Evolutionary conservation across 2,888 invertebrate species (phyloP).

Genomic region (Pemphredon lugubris): DNA sequence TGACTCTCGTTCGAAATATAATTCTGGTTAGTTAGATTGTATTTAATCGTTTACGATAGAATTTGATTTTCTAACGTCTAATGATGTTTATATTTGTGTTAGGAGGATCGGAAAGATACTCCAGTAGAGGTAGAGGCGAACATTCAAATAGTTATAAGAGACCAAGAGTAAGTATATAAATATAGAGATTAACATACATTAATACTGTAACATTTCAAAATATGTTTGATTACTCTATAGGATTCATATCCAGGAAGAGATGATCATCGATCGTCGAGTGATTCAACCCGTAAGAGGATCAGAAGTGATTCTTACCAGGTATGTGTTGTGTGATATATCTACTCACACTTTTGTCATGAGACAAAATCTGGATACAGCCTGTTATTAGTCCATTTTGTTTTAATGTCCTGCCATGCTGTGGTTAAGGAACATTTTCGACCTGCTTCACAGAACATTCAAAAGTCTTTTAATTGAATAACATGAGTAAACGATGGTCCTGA

Average conservation of each 20-base stretch:
- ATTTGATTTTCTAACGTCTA: no score
- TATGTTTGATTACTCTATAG: conserved; percentile 53
- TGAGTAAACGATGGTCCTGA: conserved; percentile 59
- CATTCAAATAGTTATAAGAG: conserved; percentile 77
- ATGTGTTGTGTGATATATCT: conserved; percentile 55
- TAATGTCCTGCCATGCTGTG: conserved; percentile 51
- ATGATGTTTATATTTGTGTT: conserved; percentile 9
- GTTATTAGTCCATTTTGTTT: conserved; percentile 47
- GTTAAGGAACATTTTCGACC: conserved; percentile 46
- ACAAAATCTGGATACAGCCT: neutral
- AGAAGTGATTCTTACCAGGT: conserved; percentile 79
- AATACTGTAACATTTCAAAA: neutral
- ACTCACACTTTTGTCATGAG: conserved; percentile 21
- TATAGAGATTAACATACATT: neutral
- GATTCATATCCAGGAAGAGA: conserved; percentile 77
- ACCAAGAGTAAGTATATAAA: conserved; percentile 70
- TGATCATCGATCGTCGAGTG: conserved; percentile 77
- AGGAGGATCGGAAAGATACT: conserved; percentile 76
- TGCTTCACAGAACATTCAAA: conserved; percentile 37
- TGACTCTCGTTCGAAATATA: conserved; percentile 77
- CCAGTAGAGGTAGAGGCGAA: conserved; percentile 76
- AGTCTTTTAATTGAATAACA: conserved; percentile 33
- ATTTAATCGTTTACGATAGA: neutral
- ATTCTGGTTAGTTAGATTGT: conserved; percentile 70
- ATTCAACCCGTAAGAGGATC: conserved; percentile 75